Evolutionary conservation across 2,113 vertebrate genomes (phyloP).

Genomic region (Nothobranchius furzeri): DNA sequence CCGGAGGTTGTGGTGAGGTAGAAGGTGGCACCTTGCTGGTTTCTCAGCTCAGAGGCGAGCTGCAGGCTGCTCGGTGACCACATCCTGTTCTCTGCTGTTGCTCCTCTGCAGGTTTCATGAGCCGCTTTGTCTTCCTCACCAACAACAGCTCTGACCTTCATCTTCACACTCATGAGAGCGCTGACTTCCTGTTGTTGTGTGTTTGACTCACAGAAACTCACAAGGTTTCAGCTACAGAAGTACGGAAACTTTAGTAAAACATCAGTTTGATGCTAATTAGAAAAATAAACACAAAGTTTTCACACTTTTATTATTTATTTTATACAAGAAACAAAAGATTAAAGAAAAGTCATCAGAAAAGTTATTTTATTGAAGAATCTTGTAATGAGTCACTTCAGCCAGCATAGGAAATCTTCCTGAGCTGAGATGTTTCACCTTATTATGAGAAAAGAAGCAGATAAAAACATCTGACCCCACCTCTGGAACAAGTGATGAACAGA

Average conservation of each 20-base stretch:
- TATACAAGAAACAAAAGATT: too few species aligned
- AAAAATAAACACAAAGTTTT: too few species aligned
- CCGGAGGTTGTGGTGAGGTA: slow-evolving; percentile 43
- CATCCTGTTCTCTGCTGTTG: slow-evolving; percentile 58
- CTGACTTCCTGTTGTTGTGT: slow-evolving; percentile 40
- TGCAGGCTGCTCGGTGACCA: slow-evolving; percentile 58
- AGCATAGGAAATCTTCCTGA: too few species aligned
- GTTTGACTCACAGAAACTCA: neutral
- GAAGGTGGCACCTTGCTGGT: slow-evolving; percentile 16
- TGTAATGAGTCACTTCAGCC: too few species aligned
- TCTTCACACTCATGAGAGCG: neutral
- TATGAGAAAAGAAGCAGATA: too few species aligned
- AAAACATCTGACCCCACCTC: too few species aligned
- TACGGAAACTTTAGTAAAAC: slow-evolving; percentile 78
- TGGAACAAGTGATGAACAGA: too few species aligned
- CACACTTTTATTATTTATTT: too few species aligned
- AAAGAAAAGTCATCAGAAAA: too few species aligned
- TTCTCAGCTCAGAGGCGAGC: slow-evolving; percentile 26
- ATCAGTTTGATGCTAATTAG: too few species aligned
- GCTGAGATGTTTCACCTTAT: too few species aligned
- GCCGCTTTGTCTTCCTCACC: slow-evolving; percentile 11
- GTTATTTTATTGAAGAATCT: too few species aligned
- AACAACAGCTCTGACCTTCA: slow-evolving; percentile 41
- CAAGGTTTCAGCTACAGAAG: slow-evolving; percentile 28
- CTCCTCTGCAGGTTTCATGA: slow-evolving; percentile 30